Percentiles rank a stretch among this genome's conserved stretches.
Conservation (phyloP, 2,113 vertebrate genomes). For the Hippopotamus amphibius region DNA sequence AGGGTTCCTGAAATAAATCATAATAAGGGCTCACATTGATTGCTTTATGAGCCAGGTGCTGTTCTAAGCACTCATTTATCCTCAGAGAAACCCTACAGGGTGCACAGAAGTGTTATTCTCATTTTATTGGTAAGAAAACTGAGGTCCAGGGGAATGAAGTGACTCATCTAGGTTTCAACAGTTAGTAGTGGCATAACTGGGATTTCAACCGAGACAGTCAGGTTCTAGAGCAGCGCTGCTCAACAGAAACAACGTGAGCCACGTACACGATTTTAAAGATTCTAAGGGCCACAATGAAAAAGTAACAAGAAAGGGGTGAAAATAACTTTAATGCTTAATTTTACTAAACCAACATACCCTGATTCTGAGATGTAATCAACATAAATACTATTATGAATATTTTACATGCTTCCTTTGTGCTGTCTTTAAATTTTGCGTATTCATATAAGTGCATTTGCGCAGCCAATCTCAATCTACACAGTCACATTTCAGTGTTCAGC, state of each 20-base stretch:
- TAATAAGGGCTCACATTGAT: neutral
- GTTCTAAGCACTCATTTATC: no score
- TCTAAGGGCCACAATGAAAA: neutral
- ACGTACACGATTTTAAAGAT: neutral
- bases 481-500: neutral
- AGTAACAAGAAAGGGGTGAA: neutral
- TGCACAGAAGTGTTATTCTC: neutral
- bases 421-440: neutral
- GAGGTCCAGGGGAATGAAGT: neutral
- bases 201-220: neutral
- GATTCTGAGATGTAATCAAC: neutral
- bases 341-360: neutral
- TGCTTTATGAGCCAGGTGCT: neutral
- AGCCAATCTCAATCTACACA: no score
- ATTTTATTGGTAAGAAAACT: neutral
- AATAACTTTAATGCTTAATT: neutral
- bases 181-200: neutral
- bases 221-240: neutral
- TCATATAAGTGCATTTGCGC: neutral
- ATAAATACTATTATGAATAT: no score
- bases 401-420: neutral
- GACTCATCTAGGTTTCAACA: neutral
- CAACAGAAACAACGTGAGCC: neutral
- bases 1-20: neutral
- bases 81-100: neutral